phyloP scores from a whole-genome alignment of 2,888 invertebrate genomes.

The Agrenia bidenticulata region DNA sequence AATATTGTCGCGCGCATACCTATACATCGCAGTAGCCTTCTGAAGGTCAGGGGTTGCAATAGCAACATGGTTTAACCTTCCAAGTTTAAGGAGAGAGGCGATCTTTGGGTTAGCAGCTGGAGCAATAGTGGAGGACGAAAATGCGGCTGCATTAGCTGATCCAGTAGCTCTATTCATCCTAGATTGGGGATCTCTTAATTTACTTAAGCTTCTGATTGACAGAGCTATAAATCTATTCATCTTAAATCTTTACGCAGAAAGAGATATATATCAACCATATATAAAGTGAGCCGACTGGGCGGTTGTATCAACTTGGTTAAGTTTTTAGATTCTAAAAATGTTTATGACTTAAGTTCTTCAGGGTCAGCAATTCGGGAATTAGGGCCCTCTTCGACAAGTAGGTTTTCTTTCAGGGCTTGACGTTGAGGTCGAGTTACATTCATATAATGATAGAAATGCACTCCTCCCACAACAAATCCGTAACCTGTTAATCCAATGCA shows the following conservation, averaged over 20 bases:
- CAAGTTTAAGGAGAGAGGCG: constrained; percentile 56
- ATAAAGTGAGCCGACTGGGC: no score
- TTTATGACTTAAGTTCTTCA: constrained; percentile 24
- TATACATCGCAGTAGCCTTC: constrained; percentile 59
- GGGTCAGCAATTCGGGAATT: constrained; percentile 15
- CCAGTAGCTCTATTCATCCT: no score
- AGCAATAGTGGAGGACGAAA: not conserved
- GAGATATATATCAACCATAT: no score
- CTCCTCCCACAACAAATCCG: constrained; percentile 59
- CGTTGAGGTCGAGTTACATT: constrained; percentile 59
- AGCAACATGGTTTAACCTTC: constrained; percentile 64
- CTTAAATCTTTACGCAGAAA: not conserved
- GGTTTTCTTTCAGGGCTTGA: constrained; percentile 56
- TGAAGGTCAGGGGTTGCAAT: constrained; percentile 62
- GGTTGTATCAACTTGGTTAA: no score
- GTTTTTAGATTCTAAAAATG: no score
- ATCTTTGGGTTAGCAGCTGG: not conserved
- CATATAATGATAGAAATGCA: constrained; percentile 60
- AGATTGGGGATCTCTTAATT: no score
- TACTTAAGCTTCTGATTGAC: no score
- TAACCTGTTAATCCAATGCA: constrained; percentile 63
- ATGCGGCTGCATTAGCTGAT: no score
- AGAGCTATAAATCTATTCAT: not conserved
- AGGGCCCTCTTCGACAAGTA: constrained; percentile 59
- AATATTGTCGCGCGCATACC: no score